phyloP scores from a whole-genome alignment of 2,113 vertebrate genomes.

The Sphaerodactylus townsendi region DNA sequence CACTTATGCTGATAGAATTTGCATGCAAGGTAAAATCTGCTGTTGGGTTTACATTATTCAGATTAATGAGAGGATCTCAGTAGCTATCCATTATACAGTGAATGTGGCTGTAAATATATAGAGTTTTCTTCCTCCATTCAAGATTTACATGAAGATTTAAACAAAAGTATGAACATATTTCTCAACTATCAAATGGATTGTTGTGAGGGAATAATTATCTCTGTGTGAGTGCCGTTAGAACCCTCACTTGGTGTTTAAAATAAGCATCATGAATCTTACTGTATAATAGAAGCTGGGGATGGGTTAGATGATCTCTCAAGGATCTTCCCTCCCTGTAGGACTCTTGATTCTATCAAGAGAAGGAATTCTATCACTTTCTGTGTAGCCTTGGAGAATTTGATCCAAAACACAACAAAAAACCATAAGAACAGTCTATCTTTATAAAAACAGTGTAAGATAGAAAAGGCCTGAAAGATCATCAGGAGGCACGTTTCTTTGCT shows the following conservation, averaged over 20 bases:
- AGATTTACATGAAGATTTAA: neutral
- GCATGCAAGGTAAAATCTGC: neutral
- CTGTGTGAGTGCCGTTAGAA: neutral
- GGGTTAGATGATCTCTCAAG: neutral
- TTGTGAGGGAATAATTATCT: neutral
- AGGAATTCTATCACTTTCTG: neutral
- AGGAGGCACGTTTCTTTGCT: too few species aligned
- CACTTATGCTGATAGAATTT: neutral
- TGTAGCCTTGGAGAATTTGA: neutral
- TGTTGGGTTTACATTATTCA: neutral
- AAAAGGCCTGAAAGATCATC: neutral
- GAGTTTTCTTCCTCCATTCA: neutral
- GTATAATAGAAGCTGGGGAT: neutral
- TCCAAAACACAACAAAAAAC: neutral
- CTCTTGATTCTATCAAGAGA: neutral
- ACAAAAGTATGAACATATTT: neutral
- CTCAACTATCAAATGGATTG: neutral
- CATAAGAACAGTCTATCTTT: neutral
- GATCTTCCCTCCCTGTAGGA: neutral
- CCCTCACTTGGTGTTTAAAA: neutral
- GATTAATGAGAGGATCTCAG: neutral
- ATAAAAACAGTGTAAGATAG: neutral
- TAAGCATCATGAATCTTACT: neutral
- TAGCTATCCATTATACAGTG: neutral
- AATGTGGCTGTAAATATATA: constrained; percentile 12